Evolutionary conservation across 2,797 vertebrate genomes (phyloP).

Genomic region (Periparus ater): DNA sequence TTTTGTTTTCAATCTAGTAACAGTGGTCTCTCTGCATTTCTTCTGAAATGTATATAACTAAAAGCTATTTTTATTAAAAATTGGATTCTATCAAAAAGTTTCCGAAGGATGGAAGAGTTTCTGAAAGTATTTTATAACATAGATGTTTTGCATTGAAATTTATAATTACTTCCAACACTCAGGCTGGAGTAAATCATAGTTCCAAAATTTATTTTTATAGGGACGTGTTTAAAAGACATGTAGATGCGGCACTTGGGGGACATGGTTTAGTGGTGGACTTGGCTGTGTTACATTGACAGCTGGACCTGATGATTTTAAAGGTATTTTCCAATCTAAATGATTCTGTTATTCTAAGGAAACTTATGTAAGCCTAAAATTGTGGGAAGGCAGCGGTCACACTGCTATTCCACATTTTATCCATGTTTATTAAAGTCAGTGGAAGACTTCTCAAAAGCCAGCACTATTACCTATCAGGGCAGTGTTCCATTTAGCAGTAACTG

Average conservation of each 20-base stretch:
- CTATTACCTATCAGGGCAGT: neutral
- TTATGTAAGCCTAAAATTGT: neutral
- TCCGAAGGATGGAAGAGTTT: neutral
- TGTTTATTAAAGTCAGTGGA: neutral
- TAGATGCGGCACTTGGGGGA: neutral
- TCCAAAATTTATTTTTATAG: neutral
- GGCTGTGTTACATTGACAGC: neutral
- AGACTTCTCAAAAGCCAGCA: neutral
- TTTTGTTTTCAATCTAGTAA: neutral
- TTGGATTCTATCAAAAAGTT: neutral
- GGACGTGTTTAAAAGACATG: neutral
- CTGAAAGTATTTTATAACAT: neutral
- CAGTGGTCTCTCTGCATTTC: neutral
- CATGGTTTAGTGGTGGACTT: neutral
- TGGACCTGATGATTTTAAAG: neutral
- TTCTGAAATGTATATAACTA: neutral
- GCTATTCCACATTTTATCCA: neutral
- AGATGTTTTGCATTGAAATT: neutral
- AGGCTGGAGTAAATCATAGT: neutral
- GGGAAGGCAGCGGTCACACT: neutral
- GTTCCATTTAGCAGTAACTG: neutral
- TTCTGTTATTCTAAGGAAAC: neutral
- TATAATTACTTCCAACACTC: neutral
- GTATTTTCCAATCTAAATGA: neutral
- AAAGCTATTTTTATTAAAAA: constrained; percentile 25